phyloP scores from a whole-genome alignment of 2,113 vertebrate species.

The Grus americana region DNA sequence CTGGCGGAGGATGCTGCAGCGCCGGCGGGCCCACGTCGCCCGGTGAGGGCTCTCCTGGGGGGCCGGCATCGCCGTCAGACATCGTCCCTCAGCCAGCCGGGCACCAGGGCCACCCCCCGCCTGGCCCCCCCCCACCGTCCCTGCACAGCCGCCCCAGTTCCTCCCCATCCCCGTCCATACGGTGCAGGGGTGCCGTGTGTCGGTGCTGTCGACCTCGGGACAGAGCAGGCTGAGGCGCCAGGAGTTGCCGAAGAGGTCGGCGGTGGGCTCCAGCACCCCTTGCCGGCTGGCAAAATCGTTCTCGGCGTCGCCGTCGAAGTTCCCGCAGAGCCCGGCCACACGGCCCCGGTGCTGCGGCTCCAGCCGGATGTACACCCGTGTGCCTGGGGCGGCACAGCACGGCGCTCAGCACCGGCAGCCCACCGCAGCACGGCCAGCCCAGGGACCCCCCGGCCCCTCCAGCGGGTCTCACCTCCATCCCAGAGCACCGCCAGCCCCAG shows the following conservation, averaged over 20 bases:
- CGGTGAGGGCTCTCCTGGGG: constrained; percentile 79
- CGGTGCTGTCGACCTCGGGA: constrained; percentile 79
- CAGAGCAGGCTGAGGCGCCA: constrained; percentile 90
- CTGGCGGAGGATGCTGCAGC: constrained; percentile 79
- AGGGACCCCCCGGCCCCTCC: too few relatives aligned
- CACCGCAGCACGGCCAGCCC: not conserved
- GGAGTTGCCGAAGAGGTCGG: constrained; percentile 88
- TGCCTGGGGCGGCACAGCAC: constrained; percentile 69
- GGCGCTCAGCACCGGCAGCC: not conserved
- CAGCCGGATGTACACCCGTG: constrained; percentile 85
- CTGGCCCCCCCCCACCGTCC: too few relatives aligned
- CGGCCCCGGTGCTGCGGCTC: constrained; percentile 77
- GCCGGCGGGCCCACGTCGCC: constrained; percentile 81
- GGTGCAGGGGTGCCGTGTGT: constrained; percentile 80
- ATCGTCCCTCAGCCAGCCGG: not conserved
- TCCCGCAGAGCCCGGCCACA: constrained; percentile 87
- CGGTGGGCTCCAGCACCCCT: constrained; percentile 84
- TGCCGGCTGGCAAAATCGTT: constrained; percentile 88
- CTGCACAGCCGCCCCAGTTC: fast-evolving
- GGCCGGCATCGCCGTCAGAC: fast-evolving
- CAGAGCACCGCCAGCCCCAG: constrained; percentile 86
- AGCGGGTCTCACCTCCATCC: constrained; percentile 83
- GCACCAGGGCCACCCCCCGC: too few relatives aligned
- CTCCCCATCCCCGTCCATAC: constrained; percentile 47
- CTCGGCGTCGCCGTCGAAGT: constrained; percentile 88